phyloP scores from a whole-genome alignment of 2,797 vertebrate genomes.

The Peromyscus nudipes region DNA sequence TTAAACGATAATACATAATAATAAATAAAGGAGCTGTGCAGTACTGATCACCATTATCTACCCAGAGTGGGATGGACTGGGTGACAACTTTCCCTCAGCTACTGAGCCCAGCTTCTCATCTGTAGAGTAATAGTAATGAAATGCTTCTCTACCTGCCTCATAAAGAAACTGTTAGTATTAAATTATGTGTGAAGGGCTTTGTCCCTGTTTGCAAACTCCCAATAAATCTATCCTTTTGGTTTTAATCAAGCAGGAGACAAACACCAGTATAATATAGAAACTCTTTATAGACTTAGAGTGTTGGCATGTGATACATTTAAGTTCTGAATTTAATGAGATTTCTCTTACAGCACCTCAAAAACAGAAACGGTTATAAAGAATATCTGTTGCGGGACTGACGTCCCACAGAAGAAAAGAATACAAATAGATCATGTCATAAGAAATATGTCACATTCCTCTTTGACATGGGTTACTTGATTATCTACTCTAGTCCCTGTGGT shows the following conservation, averaged over 20 bases:
- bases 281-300: neutral
- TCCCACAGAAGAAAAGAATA: slow-evolving; percentile 43
- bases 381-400: slow-evolving; percentile 40
- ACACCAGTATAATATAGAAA: neutral
- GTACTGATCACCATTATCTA: neutral
- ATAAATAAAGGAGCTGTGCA: neutral
- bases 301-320: neutral
- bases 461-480: neutral
- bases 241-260: slow-evolving; percentile 9
- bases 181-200: neutral
- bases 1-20: slow-evolving; percentile 21
- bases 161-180: neutral
- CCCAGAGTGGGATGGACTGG: neutral
- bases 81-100: neutral
- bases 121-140: slow-evolving; percentile 39
- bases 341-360: slow-evolving; percentile 26
- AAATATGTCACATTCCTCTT: slow-evolving; percentile 59
- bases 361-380: slow-evolving; percentile 65
- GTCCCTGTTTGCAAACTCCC: slow-evolving; percentile 14
- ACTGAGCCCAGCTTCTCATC: neutral
- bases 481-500: neutral
- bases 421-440: slow-evolving; percentile 49
- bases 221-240: neutral
- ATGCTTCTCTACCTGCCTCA: neutral
- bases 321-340: slow-evolving; percentile 48